These are phyloP conservation scores for Mylabris sibirica DNA, from an alignment of 2,888 invertebrate species.

Conservation along the genomic window DNA sequence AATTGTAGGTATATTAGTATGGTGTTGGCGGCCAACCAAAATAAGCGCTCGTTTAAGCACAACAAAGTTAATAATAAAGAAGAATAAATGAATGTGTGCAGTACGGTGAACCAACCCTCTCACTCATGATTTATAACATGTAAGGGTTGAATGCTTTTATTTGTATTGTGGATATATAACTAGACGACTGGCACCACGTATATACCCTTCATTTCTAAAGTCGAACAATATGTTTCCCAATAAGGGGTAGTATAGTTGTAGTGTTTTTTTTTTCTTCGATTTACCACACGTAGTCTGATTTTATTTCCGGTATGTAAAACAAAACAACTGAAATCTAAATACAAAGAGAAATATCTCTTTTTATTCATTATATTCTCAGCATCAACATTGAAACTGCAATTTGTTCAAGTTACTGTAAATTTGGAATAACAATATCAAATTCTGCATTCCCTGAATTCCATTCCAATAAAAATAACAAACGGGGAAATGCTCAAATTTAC, in stretches of 20 bases:
- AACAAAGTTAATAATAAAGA: conserved; percentile 42
- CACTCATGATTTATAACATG: conserved; percentile 44
- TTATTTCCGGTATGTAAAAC: conserved; percentile 1
- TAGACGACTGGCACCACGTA: conserved; percentile 51
- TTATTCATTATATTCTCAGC: conserved; percentile 27
- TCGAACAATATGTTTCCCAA: conserved; percentile 51
- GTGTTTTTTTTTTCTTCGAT: neutral
- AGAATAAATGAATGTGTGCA: conserved; percentile 31
- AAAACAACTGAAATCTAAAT: neutral
- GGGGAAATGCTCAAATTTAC: conserved; percentile 48
- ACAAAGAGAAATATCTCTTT: neutral
- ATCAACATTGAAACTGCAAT: conserved; percentile 34
- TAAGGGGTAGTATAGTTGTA: conserved; percentile 25
- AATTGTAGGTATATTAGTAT: neutral
- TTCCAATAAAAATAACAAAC: conserved; percentile 48
- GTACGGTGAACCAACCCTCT: conserved; percentile 36
- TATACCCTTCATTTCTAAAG: conserved; percentile 45
- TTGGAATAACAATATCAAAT: conserved; percentile 47
- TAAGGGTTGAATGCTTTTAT: conserved; percentile 41
- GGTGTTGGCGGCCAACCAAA: conserved; percentile 14
- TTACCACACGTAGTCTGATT: neutral
- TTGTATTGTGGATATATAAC: conserved; percentile 50
- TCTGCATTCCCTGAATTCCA: conserved; percentile 39
- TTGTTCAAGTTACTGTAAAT: conserved; percentile 40
- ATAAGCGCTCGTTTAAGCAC: conserved; percentile 19